Evolutionary conservation across 2,797 vertebrate genomes (phyloP).

Genomic region (Alcedo quadribrachys): DNA sequence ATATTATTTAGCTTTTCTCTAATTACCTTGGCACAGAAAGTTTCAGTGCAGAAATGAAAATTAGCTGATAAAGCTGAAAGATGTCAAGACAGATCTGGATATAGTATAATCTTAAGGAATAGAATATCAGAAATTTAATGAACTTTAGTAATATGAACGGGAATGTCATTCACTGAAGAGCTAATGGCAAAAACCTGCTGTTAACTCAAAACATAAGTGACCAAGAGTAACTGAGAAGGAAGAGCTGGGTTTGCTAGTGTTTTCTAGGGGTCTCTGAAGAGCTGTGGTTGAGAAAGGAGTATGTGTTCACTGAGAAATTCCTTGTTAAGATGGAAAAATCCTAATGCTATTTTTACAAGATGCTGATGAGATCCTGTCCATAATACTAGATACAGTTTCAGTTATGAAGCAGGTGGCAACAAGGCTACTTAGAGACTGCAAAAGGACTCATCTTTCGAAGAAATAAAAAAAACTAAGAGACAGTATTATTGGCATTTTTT

Average conservation of each 20-base stretch:
- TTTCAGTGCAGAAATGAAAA: not conserved
- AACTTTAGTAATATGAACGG: not conserved
- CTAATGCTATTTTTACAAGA: not conserved
- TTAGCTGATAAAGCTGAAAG: constrained; percentile 10
- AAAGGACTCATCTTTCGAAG: not conserved
- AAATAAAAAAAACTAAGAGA: not conserved
- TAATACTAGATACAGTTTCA: not conserved
- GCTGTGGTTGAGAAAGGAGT: not conserved
- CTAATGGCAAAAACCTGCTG: not conserved
- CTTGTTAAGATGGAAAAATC: not conserved
- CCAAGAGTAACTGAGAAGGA: not conserved
- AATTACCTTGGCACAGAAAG: not conserved
- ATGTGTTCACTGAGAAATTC: not conserved
- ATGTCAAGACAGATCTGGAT: not conserved
- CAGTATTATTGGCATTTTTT: not conserved
- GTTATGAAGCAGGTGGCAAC: not conserved
- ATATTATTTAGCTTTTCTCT: constrained; percentile 15
- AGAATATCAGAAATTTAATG: not conserved
- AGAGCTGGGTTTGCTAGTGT: not conserved
- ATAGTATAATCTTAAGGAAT: not conserved
- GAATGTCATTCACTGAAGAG: not conserved
- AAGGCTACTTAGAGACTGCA: not conserved
- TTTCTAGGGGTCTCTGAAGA: not conserved
- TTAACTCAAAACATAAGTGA: not conserved
- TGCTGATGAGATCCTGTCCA: not conserved